A percentile compares a stretch with the other conserved stretches of the same genome.
phyloP scores from a whole-genome alignment of 2,113 vertebrate genomes.

The Tretioscincus oriximinensis region DNA sequence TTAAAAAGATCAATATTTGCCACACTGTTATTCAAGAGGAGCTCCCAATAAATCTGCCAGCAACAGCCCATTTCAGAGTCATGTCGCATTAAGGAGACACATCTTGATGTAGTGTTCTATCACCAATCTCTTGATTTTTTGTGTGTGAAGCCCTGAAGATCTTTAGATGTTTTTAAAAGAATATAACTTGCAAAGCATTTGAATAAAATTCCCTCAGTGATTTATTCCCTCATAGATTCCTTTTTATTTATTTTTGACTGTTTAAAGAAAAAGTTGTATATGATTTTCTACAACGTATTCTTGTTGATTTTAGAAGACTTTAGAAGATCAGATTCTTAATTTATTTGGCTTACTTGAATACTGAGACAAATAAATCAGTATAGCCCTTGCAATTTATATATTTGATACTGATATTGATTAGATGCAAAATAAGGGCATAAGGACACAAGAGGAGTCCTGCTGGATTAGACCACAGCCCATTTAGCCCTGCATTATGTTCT shows the following conservation, averaged over 20 bases:
- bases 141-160: not conserved
- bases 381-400: not conserved
- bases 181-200: not conserved
- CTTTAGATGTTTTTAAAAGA: too few relatives aligned
- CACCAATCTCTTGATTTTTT: not conserved
- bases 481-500: too few relatives aligned
- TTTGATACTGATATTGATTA: not conserved
- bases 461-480: too few relatives aligned
- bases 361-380: not conserved
- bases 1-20: not conserved
- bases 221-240: not conserved
- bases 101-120: not conserved
- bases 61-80: not conserved
- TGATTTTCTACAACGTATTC: not conserved
- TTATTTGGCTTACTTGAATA: constrained; percentile 9
- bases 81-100: not conserved
- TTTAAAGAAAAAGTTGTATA: constrained; percentile 1
- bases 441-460: too few relatives aligned
- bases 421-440: not conserved
- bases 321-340: constrained; percentile 20
- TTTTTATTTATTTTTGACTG: not conserved
- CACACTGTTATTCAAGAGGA: not conserved
- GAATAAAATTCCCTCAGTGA: not conserved
- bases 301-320: not conserved
- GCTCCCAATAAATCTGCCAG: not conserved